Evolutionary conservation across 2,888 invertebrate genomes (phyloP).

Genomic region (Rugalucina vietnamica): DNA sequence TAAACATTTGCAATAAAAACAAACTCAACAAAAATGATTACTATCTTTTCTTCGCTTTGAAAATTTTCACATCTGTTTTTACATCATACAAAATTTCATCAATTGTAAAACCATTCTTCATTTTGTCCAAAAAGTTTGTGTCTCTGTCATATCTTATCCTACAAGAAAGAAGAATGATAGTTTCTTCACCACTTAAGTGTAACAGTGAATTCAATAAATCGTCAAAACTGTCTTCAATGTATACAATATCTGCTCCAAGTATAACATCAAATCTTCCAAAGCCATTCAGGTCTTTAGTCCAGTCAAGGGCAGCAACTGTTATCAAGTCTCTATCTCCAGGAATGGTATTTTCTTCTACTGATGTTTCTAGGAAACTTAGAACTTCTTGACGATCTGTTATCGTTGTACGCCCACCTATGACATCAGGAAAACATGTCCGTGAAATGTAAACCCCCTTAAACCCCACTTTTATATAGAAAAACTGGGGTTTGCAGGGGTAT

Average conservation of each 20-base stretch:
- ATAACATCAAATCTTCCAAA: constrained; percentile 77
- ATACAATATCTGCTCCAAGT: constrained; percentile 83
- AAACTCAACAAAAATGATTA: too few relatives aligned
- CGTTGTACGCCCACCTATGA: constrained; percentile 76
- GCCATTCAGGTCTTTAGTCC: constrained; percentile 73
- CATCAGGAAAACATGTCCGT: too few relatives aligned
- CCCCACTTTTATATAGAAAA: too few relatives aligned
- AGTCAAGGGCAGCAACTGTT: constrained; percentile 73
- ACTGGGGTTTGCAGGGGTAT: too few relatives aligned
- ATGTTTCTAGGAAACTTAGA: constrained; percentile 66
- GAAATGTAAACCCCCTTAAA: too few relatives aligned
- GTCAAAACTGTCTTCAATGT: constrained; percentile 82
- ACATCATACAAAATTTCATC: constrained; percentile 72
- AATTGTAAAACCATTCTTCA: constrained; percentile 71
- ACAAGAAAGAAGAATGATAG: constrained; percentile 77
- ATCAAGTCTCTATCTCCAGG: constrained; percentile 34
- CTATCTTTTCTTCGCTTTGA: constrained; percentile 55
- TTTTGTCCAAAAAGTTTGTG: constrained; percentile 71
- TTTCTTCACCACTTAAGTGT: constrained; percentile 66
- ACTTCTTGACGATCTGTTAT: constrained; percentile 78
- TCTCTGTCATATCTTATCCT: constrained; percentile 81
- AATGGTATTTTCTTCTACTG: constrained; percentile 68
- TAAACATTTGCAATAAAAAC: too few relatives aligned
- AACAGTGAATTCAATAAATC: constrained; percentile 74
- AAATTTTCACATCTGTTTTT: constrained; percentile 76